Percentiles rank a stretch among this genome's conserved stretches.
phyloP scores from a whole-genome alignment of 2,888 invertebrate species.

The Ecliptopera silaceata region DNA sequence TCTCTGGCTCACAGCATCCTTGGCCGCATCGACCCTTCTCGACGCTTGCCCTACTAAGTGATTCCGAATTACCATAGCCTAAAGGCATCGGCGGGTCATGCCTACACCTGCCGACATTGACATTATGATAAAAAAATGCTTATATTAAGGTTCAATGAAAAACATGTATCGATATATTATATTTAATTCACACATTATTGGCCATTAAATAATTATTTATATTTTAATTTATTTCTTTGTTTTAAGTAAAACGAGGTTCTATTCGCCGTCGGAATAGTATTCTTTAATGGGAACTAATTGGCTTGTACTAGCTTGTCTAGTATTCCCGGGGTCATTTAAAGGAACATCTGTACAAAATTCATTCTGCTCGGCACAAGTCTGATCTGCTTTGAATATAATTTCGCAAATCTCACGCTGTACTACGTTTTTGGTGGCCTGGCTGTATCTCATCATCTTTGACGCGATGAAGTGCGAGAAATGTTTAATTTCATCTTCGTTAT shows the following conservation, averaged over 20 bases:
- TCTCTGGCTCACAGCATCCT: conserved; percentile 26
- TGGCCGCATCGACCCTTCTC: conserved; percentile 34
- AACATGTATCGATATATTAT: neutral
- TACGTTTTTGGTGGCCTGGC: conserved; percentile 44
- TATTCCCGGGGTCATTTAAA: conserved; percentile 11
- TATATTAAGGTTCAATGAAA: conserved; percentile 10
- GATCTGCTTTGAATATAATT: conserved; percentile 57
- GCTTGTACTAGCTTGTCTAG: conserved; percentile 6
- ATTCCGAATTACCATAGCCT: conserved; percentile 34
- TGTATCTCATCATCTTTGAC: conserved; percentile 56
- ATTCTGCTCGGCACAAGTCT: conserved; percentile 42
- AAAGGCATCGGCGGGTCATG: conserved; percentile 25
- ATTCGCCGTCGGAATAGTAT: conserved; percentile 8
- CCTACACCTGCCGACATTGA: conserved; percentile 27
- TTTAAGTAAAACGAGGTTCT: neutral
- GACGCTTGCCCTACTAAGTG: conserved; percentile 30
- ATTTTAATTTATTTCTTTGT: neutral
- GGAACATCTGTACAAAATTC: conserved; percentile 37
- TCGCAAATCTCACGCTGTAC: conserved; percentile 58
- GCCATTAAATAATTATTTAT: neutral
- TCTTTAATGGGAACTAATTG: conserved; percentile 6
- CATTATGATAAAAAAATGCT: conserved; percentile 15
- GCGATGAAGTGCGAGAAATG: conserved; percentile 53
- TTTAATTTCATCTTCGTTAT: conserved; percentile 48
- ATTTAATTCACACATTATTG: conserved; percentile 3